These are phyloP conservation scores for Neria commutata DNA, from an alignment of 2,888 invertebrate genomes.

Conservation along the genomic window DNA sequence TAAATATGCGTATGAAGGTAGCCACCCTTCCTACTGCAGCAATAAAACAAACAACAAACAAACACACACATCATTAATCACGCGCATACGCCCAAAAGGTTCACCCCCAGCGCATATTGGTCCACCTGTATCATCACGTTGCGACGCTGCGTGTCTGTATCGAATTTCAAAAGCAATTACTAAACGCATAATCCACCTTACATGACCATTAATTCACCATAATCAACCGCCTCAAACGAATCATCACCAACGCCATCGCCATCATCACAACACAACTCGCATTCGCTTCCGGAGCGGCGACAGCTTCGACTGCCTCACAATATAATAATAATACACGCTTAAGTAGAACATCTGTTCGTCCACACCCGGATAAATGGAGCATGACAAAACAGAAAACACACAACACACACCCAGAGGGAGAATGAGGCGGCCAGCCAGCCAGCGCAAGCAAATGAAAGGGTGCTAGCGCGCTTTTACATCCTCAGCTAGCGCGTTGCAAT, in stretches of 20 bases:
- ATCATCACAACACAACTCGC: too few relatives aligned
- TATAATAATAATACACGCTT: conserved; percentile 60
- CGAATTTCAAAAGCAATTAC: conserved; percentile 60
- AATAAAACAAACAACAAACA: too few relatives aligned
- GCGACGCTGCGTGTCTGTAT: conserved; percentile 50
- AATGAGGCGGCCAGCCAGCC: neutral
- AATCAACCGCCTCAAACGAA: conserved; percentile 54
- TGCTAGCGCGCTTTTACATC: neutral
- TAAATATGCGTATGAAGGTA: too few relatives aligned
- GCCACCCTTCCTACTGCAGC: too few relatives aligned
- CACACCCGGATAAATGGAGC: conserved; percentile 63
- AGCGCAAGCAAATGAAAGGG: neutral
- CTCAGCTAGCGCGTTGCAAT: neutral
- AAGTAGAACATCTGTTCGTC: conserved; percentile 63
- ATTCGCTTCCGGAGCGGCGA: conserved; percentile 23
- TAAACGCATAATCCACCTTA: conserved; percentile 59
- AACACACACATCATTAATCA: too few relatives aligned
- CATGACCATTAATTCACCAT: conserved; percentile 62
- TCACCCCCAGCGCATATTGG: too few relatives aligned
- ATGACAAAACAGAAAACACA: conserved; percentile 60
- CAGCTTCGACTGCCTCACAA: conserved; percentile 30
- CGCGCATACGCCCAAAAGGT: too few relatives aligned
- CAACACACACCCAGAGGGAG: conserved; percentile 16
- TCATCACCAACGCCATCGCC: conserved; percentile 34
- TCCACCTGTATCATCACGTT: conserved; percentile 21